Evolutionary conservation across 2,113 vertebrate species (phyloP).

Genomic region (Callipepla californica): DNA sequence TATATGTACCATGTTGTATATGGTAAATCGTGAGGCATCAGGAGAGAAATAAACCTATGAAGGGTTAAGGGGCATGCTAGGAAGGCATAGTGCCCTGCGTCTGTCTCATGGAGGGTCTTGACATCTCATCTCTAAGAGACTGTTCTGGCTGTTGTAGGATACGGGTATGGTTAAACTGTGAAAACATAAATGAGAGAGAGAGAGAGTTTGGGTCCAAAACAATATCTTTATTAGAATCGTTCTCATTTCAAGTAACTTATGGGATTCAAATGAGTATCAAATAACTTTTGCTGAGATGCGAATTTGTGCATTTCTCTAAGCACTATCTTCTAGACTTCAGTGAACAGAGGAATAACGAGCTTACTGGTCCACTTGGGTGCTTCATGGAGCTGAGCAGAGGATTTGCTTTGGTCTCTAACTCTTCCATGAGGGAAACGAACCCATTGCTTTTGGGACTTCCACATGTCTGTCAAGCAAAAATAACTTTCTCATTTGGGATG

Average conservation of each 20-base stretch:
- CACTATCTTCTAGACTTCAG: rapidly evolving
- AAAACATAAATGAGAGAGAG: not conserved
- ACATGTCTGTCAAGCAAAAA: not conserved
- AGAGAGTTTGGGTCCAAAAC: not conserved
- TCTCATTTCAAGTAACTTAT: not conserved
- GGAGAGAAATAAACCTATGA: not conserved
- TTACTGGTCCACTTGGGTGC: not conserved
- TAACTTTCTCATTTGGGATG: not conserved
- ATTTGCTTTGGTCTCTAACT: not conserved
- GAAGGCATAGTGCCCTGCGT: not conserved
- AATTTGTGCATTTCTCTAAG: not conserved
- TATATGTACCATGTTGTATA: not conserved
- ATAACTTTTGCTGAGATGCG: not conserved
- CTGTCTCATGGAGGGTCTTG: not conserved
- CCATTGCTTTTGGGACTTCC: not conserved
- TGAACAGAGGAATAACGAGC: not conserved
- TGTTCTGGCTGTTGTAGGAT: not conserved
- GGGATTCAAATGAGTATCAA: not conserved
- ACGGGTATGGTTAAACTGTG: not conserved
- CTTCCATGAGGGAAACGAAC: not conserved
- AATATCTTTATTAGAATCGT: not conserved
- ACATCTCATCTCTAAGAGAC: not conserved
- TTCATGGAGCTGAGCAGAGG: not conserved
- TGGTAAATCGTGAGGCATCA: rapidly evolving
- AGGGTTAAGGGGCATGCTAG: not conserved